Base-by-base conservation (phyloP, 2,797 vertebrate genomes). In the Rhynchotus rufescens region DNA sequence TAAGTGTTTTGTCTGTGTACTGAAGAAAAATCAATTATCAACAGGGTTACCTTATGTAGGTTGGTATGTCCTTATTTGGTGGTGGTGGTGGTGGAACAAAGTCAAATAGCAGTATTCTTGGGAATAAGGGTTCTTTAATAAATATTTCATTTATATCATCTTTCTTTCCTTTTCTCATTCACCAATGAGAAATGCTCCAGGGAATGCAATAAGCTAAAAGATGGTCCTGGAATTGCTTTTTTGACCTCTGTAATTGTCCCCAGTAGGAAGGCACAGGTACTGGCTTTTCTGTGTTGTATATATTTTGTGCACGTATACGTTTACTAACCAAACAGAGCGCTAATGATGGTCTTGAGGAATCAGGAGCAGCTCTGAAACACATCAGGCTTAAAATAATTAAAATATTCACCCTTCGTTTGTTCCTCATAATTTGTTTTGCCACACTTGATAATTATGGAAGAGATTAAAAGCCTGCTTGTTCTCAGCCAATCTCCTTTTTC, bases 381-480 rank as follows among this genome's bases (percentile, higher is more conserved):
- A 32, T 32, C 20, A 78, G 73, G 38, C 42, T 88, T 51, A 90
- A 93, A 91, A 88, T 71, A 77, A 91, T 92, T 86, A 75, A 84
- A 88, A 81, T 84, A 85, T 92, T 94, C 67, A 94, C 86, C 86
- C 92, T 95, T 94, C 80, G 77, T 68, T 94, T 94, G 52, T 82
- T 95, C 79, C 87, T 94, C 52, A 26, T 86, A 79, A 89, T 94
- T 94, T 68, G 14, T 90, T 74, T 95, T 1, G 2, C 52, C 65
- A 80, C 71, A n/a, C 47, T 93, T 71, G 47, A 57, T 94, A 93
- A 95, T 95, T 94, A 90, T 10, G 67, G 56, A 38, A 78, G 84
- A 94, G 87, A 91, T 94, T 89, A 94, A 95, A 88, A 94, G 57
- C 84, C 81, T 88, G 64, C 83, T 86, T 86, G 45, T 89, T 96